Percentiles rank a stretch among this genome's conserved stretches.
These are phyloP conservation scores for Panulirus ornatus DNA, from an alignment of 1,140 invertebrate species.

Conservation along the genomic window DNA sequence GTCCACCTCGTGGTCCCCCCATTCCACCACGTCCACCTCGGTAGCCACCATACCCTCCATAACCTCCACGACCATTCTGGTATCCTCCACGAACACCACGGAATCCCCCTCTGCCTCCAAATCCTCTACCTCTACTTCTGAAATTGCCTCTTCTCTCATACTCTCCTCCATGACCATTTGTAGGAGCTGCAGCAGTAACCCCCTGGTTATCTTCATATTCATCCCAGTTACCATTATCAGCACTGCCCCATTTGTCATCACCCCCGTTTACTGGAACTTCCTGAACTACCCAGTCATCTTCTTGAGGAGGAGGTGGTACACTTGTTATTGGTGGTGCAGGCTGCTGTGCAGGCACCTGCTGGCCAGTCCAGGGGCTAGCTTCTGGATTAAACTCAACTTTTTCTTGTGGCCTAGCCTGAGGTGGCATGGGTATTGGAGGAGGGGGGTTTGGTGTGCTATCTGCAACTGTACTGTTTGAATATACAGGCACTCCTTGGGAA, in stretches of 20 bases:
- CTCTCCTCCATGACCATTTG: slow-evolving; percentile 49
- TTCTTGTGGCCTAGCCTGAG: slow-evolving; percentile 59
- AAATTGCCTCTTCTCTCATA: slow-evolving; percentile 59
- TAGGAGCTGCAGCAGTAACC: neutral
- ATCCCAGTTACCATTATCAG: slow-evolving; percentile 49
- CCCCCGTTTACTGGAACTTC: slow-evolving; percentile 63
- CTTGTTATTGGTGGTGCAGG: slow-evolving; percentile 15
- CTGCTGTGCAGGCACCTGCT: slow-evolving; percentile 45
- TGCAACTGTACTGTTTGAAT: slow-evolving; percentile 44
- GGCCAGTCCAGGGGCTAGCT: slow-evolving; percentile 62
- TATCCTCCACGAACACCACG: slow-evolving; percentile 42
- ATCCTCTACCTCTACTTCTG: slow-evolving; percentile 44
- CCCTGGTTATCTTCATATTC: slow-evolving; percentile 61
- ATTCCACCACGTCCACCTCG: slow-evolving; percentile 64
- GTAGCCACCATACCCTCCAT: slow-evolving; percentile 47
- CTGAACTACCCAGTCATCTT: slow-evolving; percentile 48
- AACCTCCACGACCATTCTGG: slow-evolving; percentile 54
- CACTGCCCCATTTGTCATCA: slow-evolving; percentile 57
- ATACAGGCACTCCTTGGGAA: slow-evolving; percentile 50
- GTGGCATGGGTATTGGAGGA: slow-evolving; percentile 53
- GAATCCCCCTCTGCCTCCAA: slow-evolving; percentile 36
- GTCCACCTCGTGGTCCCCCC: slow-evolving; percentile 54
- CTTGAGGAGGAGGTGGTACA: slow-evolving; percentile 43
- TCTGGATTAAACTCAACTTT: slow-evolving; percentile 68
- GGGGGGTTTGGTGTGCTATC: slow-evolving; percentile 63